Evolutionary conservation across 2,113 vertebrate species (phyloP).

Genomic region (Gadus chalcogrammus): DNA sequence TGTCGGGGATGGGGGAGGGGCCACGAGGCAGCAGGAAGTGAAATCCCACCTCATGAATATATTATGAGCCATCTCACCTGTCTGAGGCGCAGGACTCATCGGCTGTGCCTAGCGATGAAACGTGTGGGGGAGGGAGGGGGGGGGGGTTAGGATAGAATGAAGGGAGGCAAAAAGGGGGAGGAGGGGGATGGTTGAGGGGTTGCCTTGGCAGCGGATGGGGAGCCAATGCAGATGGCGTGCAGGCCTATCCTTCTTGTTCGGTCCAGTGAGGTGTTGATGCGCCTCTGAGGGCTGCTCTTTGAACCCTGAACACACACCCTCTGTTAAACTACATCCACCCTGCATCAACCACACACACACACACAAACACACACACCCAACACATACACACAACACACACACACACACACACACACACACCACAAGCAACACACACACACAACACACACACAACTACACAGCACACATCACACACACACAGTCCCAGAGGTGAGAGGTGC

Average conservation of each 20-base stretch:
- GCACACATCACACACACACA: conserved; percentile 17
- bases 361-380: conserved; percentile 20
- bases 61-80: conserved; percentile 75
- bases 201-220: conserved; percentile 57
- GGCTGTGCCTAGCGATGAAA: conserved; percentile 56
- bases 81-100: conserved; percentile 71
- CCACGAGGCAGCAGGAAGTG: conserved; percentile 57
- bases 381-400: background rate
- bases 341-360: conserved; percentile 50
- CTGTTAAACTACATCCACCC: conserved; percentile 69
- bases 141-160: conserved; percentile 31
- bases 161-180: conserved; percentile 25
- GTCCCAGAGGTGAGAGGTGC: conserved; percentile 57
- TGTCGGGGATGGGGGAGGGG: conserved; percentile 62
- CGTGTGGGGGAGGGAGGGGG: conserved; percentile 22
- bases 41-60: conserved; percentile 72
- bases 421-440: conserved; percentile 34
- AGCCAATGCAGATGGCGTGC: conserved; percentile 47
- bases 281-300: conserved; percentile 63
- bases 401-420: conserved; percentile 8
- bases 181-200: conserved; percentile 57
- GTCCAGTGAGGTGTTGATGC: conserved; percentile 60
- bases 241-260: conserved; percentile 47
- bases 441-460: background rate
- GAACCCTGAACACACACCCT: conserved; percentile 67